These are phyloP conservation scores for Sinocyclocheilus anophthalmus DNA, from an alignment of 2,113 vertebrate genomes.

Conservation along the genomic window DNA sequence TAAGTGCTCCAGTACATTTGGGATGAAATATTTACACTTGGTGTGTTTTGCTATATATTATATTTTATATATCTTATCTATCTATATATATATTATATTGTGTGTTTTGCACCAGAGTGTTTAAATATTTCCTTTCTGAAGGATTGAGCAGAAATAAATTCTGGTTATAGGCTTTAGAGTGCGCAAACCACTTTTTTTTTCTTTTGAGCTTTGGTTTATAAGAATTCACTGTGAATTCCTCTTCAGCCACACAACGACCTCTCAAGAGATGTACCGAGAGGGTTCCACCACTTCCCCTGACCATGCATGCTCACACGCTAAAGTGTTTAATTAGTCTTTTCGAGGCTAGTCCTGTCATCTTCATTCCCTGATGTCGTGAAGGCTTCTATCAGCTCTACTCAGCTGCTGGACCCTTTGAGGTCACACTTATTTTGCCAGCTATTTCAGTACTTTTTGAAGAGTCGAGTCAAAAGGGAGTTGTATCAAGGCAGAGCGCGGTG, in stretches of 20 bases:
- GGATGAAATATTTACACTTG: too few relatives aligned
- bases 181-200: slow-evolving; percentile 53
- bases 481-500: slow-evolving; percentile 13
- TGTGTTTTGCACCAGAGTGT: background rate
- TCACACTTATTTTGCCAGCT: slow-evolving; percentile 38
- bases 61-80: too few relatives aligned
- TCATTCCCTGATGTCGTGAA: slow-evolving; percentile 49
- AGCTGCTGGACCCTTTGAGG: slow-evolving; percentile 51
- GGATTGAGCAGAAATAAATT: slow-evolving; percentile 66
- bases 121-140: slow-evolving; percentile 69
- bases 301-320: slow-evolving; percentile 27
- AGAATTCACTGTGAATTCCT: slow-evolving; percentile 40
- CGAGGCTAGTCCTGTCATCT: slow-evolving; percentile 51
- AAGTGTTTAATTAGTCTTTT: slow-evolving; percentile 51
- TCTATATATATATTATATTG: too few relatives aligned
- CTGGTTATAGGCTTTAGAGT: slow-evolving; percentile 54
- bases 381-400: slow-evolving; percentile 41
- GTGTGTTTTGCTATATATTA: too few relatives aligned
- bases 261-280: slow-evolving; percentile 37
- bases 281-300: slow-evolving; percentile 30
- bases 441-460: slow-evolving; percentile 35
- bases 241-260: slow-evolving; percentile 37
- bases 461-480: slow-evolving; percentile 18
- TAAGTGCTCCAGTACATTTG: too few relatives aligned
- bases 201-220: slow-evolving; percentile 52